Conservation (phyloP, 1,140 invertebrate species). For the Semibalanus balanoides region DNA sequence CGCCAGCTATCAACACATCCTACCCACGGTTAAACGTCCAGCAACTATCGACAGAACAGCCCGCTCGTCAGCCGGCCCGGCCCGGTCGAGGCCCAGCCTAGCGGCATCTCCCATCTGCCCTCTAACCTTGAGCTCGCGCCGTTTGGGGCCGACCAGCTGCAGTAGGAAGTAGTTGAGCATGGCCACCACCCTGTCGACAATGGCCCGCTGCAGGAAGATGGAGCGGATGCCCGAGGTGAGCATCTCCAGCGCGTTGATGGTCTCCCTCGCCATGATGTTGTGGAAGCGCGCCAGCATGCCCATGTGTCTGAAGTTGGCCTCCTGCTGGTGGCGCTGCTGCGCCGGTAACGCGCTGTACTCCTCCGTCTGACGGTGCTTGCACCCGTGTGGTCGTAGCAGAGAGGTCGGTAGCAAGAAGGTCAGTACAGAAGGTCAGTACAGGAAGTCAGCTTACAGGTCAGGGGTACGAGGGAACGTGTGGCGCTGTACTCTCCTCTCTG, state of each 20-base stretch:
- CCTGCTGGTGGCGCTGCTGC: conserved; percentile 60
- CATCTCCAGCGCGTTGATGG: conserved; percentile 67
- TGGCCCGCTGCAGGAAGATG: conserved; percentile 67
- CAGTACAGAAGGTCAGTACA: too few species aligned
- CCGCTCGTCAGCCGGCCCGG: neutral
- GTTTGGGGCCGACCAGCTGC: conserved; percentile 72
- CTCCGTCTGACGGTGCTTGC: neutral
- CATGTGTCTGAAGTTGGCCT: conserved; percentile 55
- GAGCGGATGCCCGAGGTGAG: conserved; percentile 68
- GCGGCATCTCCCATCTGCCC: too few species aligned
- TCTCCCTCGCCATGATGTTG: conserved; percentile 80
- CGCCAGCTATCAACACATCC: too few species aligned
- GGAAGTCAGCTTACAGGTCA: too few species aligned
- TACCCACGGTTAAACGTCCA: too few species aligned
- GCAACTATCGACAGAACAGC: too few species aligned
- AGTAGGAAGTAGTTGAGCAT: conserved; percentile 93
- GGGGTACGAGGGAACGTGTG: too few species aligned
- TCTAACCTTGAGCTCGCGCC: conserved; percentile 77
- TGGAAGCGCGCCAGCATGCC: conserved; percentile 76
- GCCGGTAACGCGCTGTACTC: conserved; percentile 55
- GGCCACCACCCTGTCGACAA: conserved; percentile 80
- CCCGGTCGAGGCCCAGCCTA: too few species aligned
- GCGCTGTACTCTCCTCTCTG: too few species aligned
- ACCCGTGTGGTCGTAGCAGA: neutral
- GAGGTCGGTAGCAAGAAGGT: too few species aligned